Evolutionary conservation across 2,888 invertebrate genomes (phyloP).

Genomic region (Harpalus rufipes): DNA sequence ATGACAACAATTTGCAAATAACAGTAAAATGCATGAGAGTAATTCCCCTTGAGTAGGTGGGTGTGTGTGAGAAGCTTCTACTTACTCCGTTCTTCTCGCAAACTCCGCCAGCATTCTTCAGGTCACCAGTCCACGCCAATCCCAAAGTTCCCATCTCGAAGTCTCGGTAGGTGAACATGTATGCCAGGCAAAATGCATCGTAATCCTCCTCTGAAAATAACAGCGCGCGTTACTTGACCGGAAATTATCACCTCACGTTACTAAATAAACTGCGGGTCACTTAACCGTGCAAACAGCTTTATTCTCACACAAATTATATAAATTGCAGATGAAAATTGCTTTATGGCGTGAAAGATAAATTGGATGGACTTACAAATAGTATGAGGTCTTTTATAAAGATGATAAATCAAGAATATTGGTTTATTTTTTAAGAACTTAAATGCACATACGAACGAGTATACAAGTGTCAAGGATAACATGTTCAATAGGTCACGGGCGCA

Average conservation of each 20-base stretch:
- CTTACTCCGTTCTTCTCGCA: slow-evolving; percentile 97
- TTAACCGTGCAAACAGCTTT: background rate
- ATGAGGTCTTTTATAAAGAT: too few relatives aligned
- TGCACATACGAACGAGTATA: too few relatives aligned
- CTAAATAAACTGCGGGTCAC: slow-evolving; percentile 11
- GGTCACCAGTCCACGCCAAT: slow-evolving; percentile 97
- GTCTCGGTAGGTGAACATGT: slow-evolving; percentile 98
- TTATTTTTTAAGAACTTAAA: too few relatives aligned
- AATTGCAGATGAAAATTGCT: background rate
- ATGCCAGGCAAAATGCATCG: slow-evolving; percentile 98
- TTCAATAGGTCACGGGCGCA: too few relatives aligned
- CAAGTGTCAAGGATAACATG: too few relatives aligned
- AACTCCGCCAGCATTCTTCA: slow-evolving; percentile 97
- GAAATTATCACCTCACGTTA: slow-evolving; percentile 37
- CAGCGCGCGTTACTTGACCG: slow-evolving; percentile 32
- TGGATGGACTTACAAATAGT: too few relatives aligned
- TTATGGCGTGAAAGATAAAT: background rate
- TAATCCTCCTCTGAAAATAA: slow-evolving; percentile 92
- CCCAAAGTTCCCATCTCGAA: slow-evolving; percentile 98
- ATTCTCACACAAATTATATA: background rate
- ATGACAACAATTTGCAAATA: slow-evolving; percentile 6
- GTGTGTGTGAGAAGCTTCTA: slow-evolving; percentile 68
- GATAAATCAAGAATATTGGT: too few relatives aligned
- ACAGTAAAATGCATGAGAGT: slow-evolving; percentile 13
- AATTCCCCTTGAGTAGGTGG: slow-evolving; percentile 11